Conservation (phyloP, 2,797 vertebrate genomes). For the Argentina silus region DNA sequence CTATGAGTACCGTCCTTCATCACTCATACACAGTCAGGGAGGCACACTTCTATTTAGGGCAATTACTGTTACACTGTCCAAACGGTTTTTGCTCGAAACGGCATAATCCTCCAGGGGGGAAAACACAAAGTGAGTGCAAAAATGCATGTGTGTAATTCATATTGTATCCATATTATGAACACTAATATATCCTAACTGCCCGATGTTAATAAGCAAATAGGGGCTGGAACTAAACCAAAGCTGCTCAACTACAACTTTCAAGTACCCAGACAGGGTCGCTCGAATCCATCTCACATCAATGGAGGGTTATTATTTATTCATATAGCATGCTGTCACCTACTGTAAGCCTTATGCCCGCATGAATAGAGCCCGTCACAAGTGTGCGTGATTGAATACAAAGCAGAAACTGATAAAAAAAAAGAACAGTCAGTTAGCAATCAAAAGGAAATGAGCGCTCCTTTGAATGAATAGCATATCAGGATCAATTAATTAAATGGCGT, state of each 20-base stretch:
- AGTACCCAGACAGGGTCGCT: constrained; percentile 24
- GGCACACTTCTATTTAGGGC: too few relatives aligned
- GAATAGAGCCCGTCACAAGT: constrained; percentile 40
- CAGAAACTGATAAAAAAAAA: constrained; percentile 63
- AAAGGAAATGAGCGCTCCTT: constrained; percentile 66
- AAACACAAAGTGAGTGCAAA: too few relatives aligned
- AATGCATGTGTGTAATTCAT: too few relatives aligned
- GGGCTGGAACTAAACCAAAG: neutral
- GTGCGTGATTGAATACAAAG: constrained; percentile 43
- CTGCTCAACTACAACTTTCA: constrained; percentile 15
- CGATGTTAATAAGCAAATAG: neutral
- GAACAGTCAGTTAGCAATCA: constrained; percentile 60
- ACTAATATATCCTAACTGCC: too few relatives aligned
- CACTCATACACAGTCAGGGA: neutral
- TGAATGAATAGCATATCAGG: constrained; percentile 68
- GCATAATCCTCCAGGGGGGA: too few relatives aligned
- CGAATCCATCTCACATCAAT: constrained; percentile 31
- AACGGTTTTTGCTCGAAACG: too few relatives aligned
- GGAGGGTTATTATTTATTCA: constrained; percentile 42
- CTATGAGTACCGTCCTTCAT: neutral
- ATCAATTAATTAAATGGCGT: constrained; percentile 66
- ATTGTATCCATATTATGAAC: too few relatives aligned
- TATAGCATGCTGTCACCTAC: constrained; percentile 47
- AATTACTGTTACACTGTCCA: too few relatives aligned
- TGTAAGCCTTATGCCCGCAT: constrained; percentile 14